Conservation (phyloP, 2,888 invertebrate species). For the Biston betularia region DNA sequence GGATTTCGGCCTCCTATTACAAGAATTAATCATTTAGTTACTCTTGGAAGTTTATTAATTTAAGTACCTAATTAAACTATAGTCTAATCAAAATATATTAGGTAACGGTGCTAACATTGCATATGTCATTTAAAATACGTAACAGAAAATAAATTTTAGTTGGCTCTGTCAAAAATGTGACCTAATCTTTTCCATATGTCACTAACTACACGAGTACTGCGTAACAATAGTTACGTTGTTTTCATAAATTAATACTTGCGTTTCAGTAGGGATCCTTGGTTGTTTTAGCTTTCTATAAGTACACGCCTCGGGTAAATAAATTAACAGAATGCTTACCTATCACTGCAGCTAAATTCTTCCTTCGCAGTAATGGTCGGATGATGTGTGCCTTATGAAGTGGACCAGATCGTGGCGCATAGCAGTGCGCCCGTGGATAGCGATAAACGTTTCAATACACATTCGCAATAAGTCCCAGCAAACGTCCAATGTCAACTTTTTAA, state of each 20-base stretch:
- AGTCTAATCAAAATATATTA: neutral
- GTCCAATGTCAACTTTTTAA: conserved; percentile 72
- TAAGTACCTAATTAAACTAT: neutral
- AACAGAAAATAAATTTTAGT: conserved; percentile 13
- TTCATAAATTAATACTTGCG: conserved; percentile 9
- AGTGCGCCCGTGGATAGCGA: conserved; percentile 87
- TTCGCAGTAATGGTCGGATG: conserved; percentile 93
- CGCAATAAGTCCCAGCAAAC: conserved; percentile 80
- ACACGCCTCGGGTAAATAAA: conserved; percentile 20
- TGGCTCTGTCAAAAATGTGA: conserved; percentile 21
- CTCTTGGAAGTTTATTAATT: neutral
- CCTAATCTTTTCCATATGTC: conserved; percentile 22
- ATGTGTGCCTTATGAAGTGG: conserved; percentile 91
- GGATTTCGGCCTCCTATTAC: neutral
- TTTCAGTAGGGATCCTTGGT: conserved; percentile 21
- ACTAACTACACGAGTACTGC: neutral
- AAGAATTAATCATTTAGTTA: neutral
- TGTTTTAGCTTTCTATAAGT: conserved; percentile 36
- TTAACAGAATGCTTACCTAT: conserved; percentile 61
- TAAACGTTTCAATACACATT: conserved; percentile 86
- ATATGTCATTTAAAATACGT: conserved; percentile 12
- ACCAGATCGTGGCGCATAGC: conserved; percentile 92
- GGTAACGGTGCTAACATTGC: conserved; percentile 8
- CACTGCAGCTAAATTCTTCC: conserved; percentile 77
- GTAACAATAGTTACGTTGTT: conserved; percentile 17